phyloP scores from a whole-genome alignment of 2,888 invertebrate genomes.

The Crematogaster levior region DNA sequence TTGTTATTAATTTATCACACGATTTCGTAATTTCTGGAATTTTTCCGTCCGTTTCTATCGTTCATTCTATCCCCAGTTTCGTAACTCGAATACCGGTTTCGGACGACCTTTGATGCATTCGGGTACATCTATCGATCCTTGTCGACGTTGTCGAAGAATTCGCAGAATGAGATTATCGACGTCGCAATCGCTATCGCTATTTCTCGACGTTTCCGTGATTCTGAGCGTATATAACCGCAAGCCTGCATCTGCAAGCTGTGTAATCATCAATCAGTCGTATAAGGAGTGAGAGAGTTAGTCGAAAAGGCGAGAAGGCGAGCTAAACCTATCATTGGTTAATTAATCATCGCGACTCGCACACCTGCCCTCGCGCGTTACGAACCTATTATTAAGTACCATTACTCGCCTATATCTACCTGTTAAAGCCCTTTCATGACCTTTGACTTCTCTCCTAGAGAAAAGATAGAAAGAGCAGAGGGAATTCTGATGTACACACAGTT shows the following conservation, averaged over 20 bases:
- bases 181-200: slow-evolving; percentile 4
- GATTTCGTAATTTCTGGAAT: slow-evolving; percentile 12
- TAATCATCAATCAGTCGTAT: slow-evolving; percentile 52
- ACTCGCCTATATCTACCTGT: slow-evolving; percentile 63
- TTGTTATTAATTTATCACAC: not conserved
- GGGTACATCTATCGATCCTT: slow-evolving; percentile 27
- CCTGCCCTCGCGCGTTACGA: slow-evolving; percentile 74
- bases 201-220: slow-evolving; percentile 13
- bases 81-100: slow-evolving; percentile 55
- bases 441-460: slow-evolving; percentile 59
- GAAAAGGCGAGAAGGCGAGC: slow-evolving; percentile 52
- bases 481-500: slow-evolving; percentile 13
- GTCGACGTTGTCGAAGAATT: slow-evolving; percentile 41
- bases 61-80: slow-evolving; percentile 38
- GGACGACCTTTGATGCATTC: slow-evolving; percentile 23
- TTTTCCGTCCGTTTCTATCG: not conserved
- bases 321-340: slow-evolving; percentile 78
- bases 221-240: not conserved
- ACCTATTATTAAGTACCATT: slow-evolving; percentile 79
- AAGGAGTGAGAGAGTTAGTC: slow-evolving; percentile 32
- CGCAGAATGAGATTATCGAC: slow-evolving; percentile 51
- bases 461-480: slow-evolving; percentile 9
- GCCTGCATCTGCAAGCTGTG: slow-evolving; percentile 28
- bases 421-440: slow-evolving; percentile 65
- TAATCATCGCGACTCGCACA: slow-evolving; percentile 76